Conservation (phyloP, 2,888 invertebrate genomes). For the Xanthia icteritia region DNA sequence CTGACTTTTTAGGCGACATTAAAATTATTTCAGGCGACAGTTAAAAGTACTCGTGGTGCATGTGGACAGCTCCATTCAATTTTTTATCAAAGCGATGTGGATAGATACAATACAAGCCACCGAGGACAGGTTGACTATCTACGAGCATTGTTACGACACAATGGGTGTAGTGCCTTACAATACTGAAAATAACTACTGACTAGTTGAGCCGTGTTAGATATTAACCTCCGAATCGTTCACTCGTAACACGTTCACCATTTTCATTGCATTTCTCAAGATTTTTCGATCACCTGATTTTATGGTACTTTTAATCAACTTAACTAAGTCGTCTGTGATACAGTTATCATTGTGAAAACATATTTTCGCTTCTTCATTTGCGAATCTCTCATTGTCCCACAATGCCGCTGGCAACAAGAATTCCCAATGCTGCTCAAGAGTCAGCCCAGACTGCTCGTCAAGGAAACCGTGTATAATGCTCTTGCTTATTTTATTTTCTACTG, state of each 20-base stretch:
- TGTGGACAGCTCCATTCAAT: no score
- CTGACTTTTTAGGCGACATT: no score
- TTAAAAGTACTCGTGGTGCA: no score
- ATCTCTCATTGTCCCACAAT: conserved; percentile 84
- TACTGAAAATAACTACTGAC: no score
- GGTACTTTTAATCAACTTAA: conserved; percentile 77
- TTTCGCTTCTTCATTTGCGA: conserved; percentile 80
- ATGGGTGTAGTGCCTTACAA: no score
- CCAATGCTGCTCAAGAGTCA: conserved; percentile 81
- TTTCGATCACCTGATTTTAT: conserved; percentile 74
- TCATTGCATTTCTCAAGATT: conserved; percentile 75
- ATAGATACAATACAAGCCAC: no score
- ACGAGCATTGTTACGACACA: no score
- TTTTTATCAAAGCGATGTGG: no score
- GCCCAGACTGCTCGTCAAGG: conserved; percentile 74
- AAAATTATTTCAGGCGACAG: no score
- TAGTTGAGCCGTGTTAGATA: no score
- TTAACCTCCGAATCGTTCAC: conserved; percentile 79
- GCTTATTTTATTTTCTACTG: conserved; percentile 79
- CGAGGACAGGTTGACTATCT: no score
- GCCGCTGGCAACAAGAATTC: conserved; percentile 79
- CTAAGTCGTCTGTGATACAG: conserved; percentile 79
- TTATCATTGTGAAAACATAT: conserved; percentile 80
- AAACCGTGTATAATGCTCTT: conserved; percentile 80
- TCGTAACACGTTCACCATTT: conserved; percentile 76